phyloP scores from a whole-genome alignment of 2,113 vertebrate genomes.

The Rhegmatorhina hoffmannsi region DNA sequence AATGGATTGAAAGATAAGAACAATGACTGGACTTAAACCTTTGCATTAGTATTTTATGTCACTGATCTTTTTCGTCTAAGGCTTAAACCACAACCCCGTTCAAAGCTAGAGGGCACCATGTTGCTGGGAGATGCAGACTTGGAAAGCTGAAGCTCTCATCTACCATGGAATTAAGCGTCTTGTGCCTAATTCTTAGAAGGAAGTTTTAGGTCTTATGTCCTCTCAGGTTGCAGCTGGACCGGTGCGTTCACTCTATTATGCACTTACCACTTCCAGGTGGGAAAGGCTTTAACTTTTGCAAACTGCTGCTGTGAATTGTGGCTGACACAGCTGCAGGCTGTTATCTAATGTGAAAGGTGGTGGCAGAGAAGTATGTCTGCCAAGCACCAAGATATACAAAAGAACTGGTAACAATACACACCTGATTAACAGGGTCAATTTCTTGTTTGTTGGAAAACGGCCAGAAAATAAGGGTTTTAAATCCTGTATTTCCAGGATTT shows the following conservation, averaged over 20 bases:
- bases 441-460: neutral
- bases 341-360: neutral
- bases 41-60: neutral
- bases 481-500: neutral
- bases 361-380: neutral
- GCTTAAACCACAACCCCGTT: neutral
- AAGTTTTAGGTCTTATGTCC: neutral
- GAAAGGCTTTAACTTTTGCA: neutral
- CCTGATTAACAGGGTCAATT: accelerated
- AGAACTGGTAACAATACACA: neutral
- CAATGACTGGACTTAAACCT: neutral
- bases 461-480: neutral
- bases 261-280: neutral
- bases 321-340: neutral
- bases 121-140: neutral
- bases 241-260: accelerated
- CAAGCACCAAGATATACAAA: neutral
- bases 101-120: slow-evolving; percentile 65
- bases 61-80: neutral
- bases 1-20: neutral
- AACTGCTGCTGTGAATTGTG: neutral
- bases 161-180: neutral
- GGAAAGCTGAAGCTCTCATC: neutral
- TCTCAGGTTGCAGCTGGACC: neutral
- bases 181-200: neutral